phyloP scores from a whole-genome alignment of 2,888 invertebrate species.

The Diaphora mendica region DNA sequence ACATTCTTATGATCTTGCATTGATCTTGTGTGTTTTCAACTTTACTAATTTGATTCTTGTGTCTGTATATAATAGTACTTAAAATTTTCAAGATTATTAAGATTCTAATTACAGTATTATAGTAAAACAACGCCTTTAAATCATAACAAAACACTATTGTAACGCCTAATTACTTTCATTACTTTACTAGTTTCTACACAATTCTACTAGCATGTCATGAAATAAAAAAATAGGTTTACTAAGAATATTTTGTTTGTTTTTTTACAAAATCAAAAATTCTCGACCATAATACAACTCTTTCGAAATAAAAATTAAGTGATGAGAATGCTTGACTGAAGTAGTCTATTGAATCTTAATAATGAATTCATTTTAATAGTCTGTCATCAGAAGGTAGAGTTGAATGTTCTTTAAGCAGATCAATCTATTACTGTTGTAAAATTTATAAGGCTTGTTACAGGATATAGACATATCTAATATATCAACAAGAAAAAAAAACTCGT shows the following conservation, averaged over 20 bases:
- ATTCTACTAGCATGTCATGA: too few relatives aligned
- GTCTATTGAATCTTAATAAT: not conserved
- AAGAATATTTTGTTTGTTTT: too few relatives aligned
- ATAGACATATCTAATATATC: slow-evolving; percentile 21
- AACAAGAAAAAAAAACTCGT: slow-evolving; percentile 6
- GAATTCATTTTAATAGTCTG: not conserved
- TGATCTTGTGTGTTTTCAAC: not conserved
- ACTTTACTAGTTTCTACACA: too few relatives aligned
- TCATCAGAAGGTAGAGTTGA: slow-evolving; percentile 8
- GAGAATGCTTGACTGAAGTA: not conserved
- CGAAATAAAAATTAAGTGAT: not conserved
- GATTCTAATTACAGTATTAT: too few relatives aligned
- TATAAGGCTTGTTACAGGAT: slow-evolving; percentile 21
- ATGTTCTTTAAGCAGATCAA: slow-evolving; percentile 21
- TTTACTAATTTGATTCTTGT: not conserved
- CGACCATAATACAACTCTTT: too few relatives aligned
- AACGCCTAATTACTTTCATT: too few relatives aligned
- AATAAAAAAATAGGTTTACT: too few relatives aligned
- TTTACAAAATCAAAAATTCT: too few relatives aligned
- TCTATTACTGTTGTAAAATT: slow-evolving; percentile 22
- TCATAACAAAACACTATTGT: too few relatives aligned
- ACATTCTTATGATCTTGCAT: not conserved
- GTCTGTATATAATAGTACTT: too few relatives aligned
- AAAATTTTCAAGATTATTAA: too few relatives aligned
- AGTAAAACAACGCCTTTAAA: too few relatives aligned